Evolutionary conservation across 2,113 vertebrate species (phyloP).

Genomic region (Poeciliopsis occidentalis): DNA sequence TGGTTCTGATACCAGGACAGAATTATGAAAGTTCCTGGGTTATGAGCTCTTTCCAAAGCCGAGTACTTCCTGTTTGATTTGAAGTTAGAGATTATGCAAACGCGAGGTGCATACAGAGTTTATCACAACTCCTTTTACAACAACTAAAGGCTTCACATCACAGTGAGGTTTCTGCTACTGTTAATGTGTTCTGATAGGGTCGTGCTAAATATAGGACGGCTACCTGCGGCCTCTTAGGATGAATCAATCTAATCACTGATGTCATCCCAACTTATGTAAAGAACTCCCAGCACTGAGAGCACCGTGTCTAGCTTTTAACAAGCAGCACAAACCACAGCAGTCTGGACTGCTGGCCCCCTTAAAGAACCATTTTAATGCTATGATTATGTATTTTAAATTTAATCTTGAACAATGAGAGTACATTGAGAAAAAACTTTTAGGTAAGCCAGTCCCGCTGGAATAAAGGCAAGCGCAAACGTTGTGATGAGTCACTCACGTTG

Average conservation of each 20-base stretch:
- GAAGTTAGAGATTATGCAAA: background rate
- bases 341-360: constrained; percentile 18
- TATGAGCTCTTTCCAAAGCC: too few species aligned
- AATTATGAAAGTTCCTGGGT: too few species aligned
- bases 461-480: background rate
- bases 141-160: background rate
- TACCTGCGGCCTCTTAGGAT: background rate
- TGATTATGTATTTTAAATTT: background rate
- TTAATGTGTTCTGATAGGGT: constrained; percentile 3
- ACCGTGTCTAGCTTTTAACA: background rate
- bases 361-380: constrained; percentile 11
- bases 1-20: too few species aligned
- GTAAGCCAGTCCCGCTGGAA: too few species aligned
- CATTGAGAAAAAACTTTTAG: too few species aligned
- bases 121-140: background rate
- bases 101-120: background rate
- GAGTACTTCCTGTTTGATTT: too few species aligned
- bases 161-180: background rate
- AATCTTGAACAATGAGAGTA: too few species aligned
- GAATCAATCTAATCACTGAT: too few species aligned
- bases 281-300: too few species aligned
- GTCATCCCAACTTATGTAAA: too few species aligned
- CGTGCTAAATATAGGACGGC: background rate
- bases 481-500: background rate
- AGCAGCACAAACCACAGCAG: background rate